Conservation (phyloP, 2,888 invertebrate species). For the Drosophila picticornis region DNA sequence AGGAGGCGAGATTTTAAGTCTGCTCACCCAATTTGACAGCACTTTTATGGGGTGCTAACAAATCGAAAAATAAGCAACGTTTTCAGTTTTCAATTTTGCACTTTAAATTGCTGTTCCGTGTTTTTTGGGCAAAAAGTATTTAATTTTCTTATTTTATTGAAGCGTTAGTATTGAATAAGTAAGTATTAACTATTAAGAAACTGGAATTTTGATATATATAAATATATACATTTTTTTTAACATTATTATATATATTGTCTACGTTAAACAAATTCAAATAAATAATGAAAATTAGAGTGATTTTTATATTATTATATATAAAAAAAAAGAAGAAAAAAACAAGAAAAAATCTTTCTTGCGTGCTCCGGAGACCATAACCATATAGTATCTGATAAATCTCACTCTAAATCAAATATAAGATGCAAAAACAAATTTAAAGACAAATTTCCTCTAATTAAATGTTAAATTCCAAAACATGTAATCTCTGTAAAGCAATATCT, state of each 20-base stretch:
- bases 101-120: not conserved
- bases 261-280: not conserved
- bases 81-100: not conserved
- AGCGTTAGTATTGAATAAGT: not conserved
- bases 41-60: not conserved
- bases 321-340: not conserved
- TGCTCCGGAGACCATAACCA: not conserved
- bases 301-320: not conserved
- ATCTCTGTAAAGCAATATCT: not conserved
- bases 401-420: not conserved
- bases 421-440: not conserved
- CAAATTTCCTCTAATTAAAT: not conserved
- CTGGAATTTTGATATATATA: too few species aligned
- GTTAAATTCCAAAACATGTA: not conserved
- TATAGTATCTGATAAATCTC: not conserved
- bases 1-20: conserved; percentile 3
- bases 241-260: too few species aligned
- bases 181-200: too few species aligned
- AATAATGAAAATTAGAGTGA: not conserved
- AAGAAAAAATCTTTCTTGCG: not conserved
- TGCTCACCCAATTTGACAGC: conserved; percentile 7
- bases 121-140: not conserved
- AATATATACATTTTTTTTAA: too few species aligned
- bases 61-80: not conserved
- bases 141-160: not conserved